phyloP scores from a whole-genome alignment of 2,888 invertebrate species.

The Limnephilus auricula region DNA sequence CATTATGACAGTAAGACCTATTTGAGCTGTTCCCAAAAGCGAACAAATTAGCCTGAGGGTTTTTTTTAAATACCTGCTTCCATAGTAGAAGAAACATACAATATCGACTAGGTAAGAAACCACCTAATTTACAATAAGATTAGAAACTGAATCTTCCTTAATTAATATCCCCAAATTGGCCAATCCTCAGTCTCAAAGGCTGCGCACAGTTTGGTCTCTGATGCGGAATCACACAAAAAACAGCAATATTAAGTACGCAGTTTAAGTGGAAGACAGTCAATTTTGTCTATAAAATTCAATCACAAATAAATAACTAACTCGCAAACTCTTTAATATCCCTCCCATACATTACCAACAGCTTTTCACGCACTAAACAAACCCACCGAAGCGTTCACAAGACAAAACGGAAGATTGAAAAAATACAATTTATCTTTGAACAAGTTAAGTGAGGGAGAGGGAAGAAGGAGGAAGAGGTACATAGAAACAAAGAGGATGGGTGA shows the following conservation, averaged over 20 bases:
- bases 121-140: neutral
- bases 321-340: neutral
- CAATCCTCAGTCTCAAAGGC: neutral
- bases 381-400: conserved; percentile 15
- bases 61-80: too few species aligned
- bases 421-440: neutral
- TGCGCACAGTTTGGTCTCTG: neutral
- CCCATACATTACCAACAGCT: neutral
- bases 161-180: too few species aligned
- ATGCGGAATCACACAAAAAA: neutral
- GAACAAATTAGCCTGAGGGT: too few species aligned
- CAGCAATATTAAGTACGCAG: neutral
- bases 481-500: neutral
- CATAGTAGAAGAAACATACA: neutral
- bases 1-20: too few species aligned
- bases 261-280: neutral
- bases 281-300: neutral
- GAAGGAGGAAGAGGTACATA: neutral
- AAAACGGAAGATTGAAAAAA: conserved; percentile 28
- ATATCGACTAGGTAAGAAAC: neutral
- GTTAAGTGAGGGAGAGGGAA: neutral
- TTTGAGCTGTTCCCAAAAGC: too few species aligned
- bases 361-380: neutral
- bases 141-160: neutral
- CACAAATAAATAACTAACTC: neutral